These are phyloP conservation scores for Sicus ferrugineus DNA, from an alignment of 2,888 invertebrate genomes.

Conservation along the genomic window DNA sequence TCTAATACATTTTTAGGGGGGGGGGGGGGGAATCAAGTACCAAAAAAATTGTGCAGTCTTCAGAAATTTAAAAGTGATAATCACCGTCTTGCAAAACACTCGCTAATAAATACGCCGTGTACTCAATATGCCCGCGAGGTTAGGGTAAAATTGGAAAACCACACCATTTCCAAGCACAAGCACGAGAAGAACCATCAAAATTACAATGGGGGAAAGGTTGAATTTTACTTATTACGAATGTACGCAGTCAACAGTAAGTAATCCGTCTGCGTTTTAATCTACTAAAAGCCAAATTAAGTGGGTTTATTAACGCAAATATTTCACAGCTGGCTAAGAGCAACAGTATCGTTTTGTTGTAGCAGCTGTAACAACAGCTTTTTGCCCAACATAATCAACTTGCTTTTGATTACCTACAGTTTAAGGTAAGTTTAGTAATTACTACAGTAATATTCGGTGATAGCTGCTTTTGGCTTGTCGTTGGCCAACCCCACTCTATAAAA, in stretches of 20 bases:
- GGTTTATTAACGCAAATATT: not conserved
- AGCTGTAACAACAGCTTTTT: not conserved
- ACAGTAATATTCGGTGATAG: no score
- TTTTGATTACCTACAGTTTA: no score
- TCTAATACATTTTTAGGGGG: no score
- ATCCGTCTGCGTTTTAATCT: slow-evolving; percentile 37
- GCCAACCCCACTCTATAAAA: no score
- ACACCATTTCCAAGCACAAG: not conserved
- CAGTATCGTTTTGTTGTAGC: slow-evolving; percentile 38
- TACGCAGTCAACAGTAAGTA: slow-evolving; percentile 32
- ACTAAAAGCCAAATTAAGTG: slow-evolving; percentile 25
- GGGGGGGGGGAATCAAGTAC: no score
- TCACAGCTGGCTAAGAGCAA: no score
- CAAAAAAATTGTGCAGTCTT: no score
- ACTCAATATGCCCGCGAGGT: no score
- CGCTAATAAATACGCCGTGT: no score
- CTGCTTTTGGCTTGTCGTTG: no score
- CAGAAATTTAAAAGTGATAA: not conserved
- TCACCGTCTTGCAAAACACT: not conserved
- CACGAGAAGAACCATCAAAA: not conserved
- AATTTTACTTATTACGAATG: slow-evolving; percentile 20
- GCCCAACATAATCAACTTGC: not conserved
- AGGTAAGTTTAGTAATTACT: no score
- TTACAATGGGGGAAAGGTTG: not conserved
- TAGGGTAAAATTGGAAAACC: no score